Evolutionary conservation across 2,888 invertebrate genomes (phyloP).

Genomic region (Leucoptera coffeella): DNA sequence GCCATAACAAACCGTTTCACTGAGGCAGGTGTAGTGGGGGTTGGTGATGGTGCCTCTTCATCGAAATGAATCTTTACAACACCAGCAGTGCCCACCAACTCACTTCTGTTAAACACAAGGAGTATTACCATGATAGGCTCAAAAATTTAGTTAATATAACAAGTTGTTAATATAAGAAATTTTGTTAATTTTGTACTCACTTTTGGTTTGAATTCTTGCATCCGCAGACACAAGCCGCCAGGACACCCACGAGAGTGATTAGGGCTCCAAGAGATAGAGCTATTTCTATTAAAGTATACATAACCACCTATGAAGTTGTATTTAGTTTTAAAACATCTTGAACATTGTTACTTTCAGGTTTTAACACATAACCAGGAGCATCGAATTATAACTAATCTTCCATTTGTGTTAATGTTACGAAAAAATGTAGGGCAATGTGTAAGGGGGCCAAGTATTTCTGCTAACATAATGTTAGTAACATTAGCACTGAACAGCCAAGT

Average conservation of each 20-base stretch:
- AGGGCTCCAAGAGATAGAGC: slow-evolving; percentile 37
- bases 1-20: slow-evolving; percentile 52
- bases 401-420: slow-evolving; percentile 32
- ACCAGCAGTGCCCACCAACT: slow-evolving; percentile 55
- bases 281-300: slow-evolving; percentile 40
- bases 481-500: too few species aligned
- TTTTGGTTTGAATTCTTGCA: slow-evolving; percentile 70
- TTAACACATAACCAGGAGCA: too few species aligned
- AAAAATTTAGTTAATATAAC: not conserved
- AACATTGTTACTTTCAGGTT: too few species aligned
- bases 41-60: slow-evolving; percentile 43
- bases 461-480: too few species aligned
- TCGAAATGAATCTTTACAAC: slow-evolving; percentile 54
- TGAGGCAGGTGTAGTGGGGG: slow-evolving; percentile 47
- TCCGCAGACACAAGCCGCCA: slow-evolving; percentile 66
- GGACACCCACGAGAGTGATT: slow-evolving; percentile 36
- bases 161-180: not conserved
- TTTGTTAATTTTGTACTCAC: slow-evolving; percentile 46
- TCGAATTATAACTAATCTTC: too few species aligned
- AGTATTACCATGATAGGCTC: slow-evolving; percentile 3
- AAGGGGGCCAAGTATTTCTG: too few species aligned
- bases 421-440: slow-evolving; percentile 36
- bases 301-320: slow-evolving; percentile 15
- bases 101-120: slow-evolving; percentile 50
- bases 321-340: too few species aligned